These are phyloP conservation scores for Maniola hyperantus DNA, from an alignment of 2,888 invertebrate species.

Conservation along the genomic window DNA sequence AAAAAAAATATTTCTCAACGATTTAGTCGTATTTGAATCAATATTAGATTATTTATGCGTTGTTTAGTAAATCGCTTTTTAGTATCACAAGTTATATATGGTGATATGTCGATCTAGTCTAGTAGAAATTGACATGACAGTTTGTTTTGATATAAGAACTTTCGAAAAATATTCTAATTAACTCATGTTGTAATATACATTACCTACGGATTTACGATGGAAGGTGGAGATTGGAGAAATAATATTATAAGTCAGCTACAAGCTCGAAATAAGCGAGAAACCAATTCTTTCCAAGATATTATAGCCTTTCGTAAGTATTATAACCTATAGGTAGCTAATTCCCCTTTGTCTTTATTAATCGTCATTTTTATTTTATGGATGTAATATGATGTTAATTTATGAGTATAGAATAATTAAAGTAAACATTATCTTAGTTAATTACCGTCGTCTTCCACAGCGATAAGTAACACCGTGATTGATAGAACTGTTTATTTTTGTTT, in stretches of 20 bases:
- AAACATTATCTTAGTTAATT: constrained; percentile 27
- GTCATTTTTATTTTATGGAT: constrained; percentile 33
- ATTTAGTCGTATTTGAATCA: constrained; percentile 22
- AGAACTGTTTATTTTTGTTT: constrained; percentile 27
- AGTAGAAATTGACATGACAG: constrained; percentile 56
- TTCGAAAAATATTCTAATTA: constrained; percentile 48
- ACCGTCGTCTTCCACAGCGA: constrained; percentile 21
- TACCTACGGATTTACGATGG: constrained; percentile 60
- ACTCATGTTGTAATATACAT: constrained; percentile 40
- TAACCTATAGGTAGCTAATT: constrained; percentile 57
- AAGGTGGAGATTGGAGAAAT: constrained; percentile 85
- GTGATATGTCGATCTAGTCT: constrained; percentile 3
- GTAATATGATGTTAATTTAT: constrained; percentile 22
- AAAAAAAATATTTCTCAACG: constrained; percentile 19
- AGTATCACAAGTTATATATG: neutral
- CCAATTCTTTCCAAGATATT: constrained; percentile 89
- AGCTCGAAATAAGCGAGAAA: constrained; percentile 89
- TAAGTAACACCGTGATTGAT: constrained; percentile 27
- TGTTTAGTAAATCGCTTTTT: constrained; percentile 2
- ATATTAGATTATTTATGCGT: constrained; percentile 11
- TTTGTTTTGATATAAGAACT: constrained; percentile 67
- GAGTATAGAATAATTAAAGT: constrained; percentile 14
- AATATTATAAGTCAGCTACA: constrained; percentile 87
- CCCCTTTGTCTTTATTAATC: constrained; percentile 30
- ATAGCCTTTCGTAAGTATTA: constrained; percentile 90